These are phyloP conservation scores for Sinopyrophorus schimmeli DNA, from an alignment of 2,888 invertebrate species.

Conservation along the genomic window DNA sequence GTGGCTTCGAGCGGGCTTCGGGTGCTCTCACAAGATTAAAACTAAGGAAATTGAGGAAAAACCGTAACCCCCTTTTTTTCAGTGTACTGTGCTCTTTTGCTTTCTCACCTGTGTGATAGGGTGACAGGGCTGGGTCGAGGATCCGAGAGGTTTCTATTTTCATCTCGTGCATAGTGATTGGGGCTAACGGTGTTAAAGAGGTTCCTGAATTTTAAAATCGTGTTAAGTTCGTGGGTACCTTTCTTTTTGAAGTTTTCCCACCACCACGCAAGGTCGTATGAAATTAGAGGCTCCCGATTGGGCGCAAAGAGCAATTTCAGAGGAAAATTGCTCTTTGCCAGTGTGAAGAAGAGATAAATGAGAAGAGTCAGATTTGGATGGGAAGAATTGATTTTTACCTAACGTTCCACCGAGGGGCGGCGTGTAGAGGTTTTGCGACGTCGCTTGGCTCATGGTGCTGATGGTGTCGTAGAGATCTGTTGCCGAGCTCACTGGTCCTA, in stretches of 20 bases:
- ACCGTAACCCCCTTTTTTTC: conserved; percentile 19
- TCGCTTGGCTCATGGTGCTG: conserved; percentile 74
- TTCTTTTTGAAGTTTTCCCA: conserved; percentile 11
- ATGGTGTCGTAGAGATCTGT: conserved; percentile 69
- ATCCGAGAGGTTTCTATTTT: conserved; percentile 65
- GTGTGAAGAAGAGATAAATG: no score
- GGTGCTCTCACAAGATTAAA: conserved; percentile 1
- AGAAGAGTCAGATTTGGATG: background rate
- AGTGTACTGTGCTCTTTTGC: background rate
- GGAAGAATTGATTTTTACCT: conserved; percentile 56
- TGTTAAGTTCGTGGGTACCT: conserved; percentile 3
- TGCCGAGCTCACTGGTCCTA: conserved; percentile 55
- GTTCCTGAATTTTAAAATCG: conserved; percentile 56
- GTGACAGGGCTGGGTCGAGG: conserved; percentile 68
- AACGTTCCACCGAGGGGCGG: conserved; percentile 74
- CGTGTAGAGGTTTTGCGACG: conserved; percentile 73
- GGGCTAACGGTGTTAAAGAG: conserved; percentile 71
- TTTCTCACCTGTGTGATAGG: conserved; percentile 70
- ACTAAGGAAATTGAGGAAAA: background rate
- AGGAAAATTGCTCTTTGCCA: no score
- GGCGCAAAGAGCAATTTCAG: background rate
- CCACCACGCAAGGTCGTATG: conserved; percentile 26
- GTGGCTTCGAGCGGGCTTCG: conserved; percentile 27
- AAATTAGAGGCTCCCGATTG: conserved; percentile 19
- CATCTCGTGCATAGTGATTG: conserved; percentile 76